Percentiles rank a stretch among this genome's conserved stretches.
phyloP scores from a whole-genome alignment of 2,113 vertebrate genomes.

The Shinisaurus crocodilurus region DNA sequence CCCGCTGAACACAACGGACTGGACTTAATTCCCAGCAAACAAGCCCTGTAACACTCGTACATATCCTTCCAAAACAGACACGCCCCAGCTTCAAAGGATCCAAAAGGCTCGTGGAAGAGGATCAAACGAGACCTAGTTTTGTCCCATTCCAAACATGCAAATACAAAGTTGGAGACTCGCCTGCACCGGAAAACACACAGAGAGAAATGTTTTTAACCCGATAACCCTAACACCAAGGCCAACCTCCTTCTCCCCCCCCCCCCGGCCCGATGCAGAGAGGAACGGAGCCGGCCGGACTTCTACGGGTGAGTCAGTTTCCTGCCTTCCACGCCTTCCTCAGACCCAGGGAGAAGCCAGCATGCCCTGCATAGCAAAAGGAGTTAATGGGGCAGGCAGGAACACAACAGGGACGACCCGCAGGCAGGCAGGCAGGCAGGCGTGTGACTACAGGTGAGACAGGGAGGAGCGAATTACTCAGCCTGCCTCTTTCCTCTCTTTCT shows the following conservation, averaged over 20 bases:
- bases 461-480: constrained; percentile 69
- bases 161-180: no score
- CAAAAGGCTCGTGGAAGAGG: neutral
- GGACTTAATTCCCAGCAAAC: neutral
- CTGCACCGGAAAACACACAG: no score
- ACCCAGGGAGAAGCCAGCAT: rapidly evolving
- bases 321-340: rapidly evolving
- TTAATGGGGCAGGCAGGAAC: constrained; percentile 43
- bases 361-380: constrained; percentile 31
- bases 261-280: neutral
- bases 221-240: neutral
- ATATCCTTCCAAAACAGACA: neutral
- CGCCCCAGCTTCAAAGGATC: neutral
- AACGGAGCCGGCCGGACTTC: no score
- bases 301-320: neutral
- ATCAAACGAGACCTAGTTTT: neutral
- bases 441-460: constrained; percentile 71
- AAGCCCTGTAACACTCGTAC: neutral
- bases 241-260: no score
- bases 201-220: no score
- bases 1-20: neutral
- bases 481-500: constrained; percentile 48
- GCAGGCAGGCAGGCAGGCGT: constrained; percentile 37
- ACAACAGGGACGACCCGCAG: constrained; percentile 35
- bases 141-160: neutral